Evolutionary conservation across 2,888 invertebrate species (phyloP), one percentile per base, ranked within the genome.

Genomic region (Orthosia gracilis): DNA sequence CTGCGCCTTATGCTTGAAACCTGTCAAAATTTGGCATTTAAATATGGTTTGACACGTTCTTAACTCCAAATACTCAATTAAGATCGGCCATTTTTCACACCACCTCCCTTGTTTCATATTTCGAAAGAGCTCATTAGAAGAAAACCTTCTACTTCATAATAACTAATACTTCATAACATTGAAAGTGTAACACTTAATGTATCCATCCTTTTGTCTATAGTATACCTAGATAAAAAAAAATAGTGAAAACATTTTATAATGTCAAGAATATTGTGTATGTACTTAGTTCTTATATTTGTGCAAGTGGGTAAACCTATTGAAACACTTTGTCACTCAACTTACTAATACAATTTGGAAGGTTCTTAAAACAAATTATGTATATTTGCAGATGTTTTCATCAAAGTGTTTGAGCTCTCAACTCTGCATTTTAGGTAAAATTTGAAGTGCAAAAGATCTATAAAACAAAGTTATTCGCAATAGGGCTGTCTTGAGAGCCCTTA

Each of bases 401-500:
- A 66, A 72, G 12, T 66, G 13, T 63, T 64, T 59, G 17, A 50
- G 23, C 54, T 9, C 59, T 68, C 21, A 57, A n/a, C 45, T 12
- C 23, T 58, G 18, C 17, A 7, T 21, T 58, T 15, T 17, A 21
- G 47, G 49, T 31, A 54, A 26, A 31, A 68, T 69, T 83, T 67
- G 21, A 71, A 74, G 65, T 55, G 58, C 57, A 54, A 69, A 69
- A 66, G 21, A 59, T 84, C 18, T 69, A 78, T 67, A 64, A 11
- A 59, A 63, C 66, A 52, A 75, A 84, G 62, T 62, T 58, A 68
- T 74, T 68, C 45, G 11, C 49, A 40, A 63, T 70, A 66, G 45
- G 17, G 55, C 23, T 70, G 45, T 47, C 31, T 50, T 45, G 26
- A 52, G 50, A 23, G 80, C 45, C 55, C 23, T 69, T 49, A 55